Evolutionary conservation across 2,888 invertebrate genomes (phyloP), one percentile per base, ranked within the genome.

Genomic region (Hyposoter dolosus): DNA sequence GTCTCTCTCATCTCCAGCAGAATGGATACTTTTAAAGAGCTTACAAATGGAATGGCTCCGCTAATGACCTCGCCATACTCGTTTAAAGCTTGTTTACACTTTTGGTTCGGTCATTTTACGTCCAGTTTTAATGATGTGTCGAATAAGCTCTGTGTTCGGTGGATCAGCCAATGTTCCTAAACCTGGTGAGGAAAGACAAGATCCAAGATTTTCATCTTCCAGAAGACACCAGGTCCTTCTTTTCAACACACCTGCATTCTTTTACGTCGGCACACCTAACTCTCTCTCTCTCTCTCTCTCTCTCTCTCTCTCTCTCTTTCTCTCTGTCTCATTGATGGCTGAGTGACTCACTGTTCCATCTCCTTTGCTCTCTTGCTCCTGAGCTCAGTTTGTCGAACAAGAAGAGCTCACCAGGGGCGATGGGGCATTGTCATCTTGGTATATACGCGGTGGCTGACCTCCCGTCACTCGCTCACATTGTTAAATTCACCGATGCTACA

Each of bases 371-470:
- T 43, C n/a, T n/a, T 6, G 40, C 28, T 28, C 40, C 17, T 71
- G 35, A 72, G 43, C 53, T 60, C 40, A 79, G 63, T 80, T 80
- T 60, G 65, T 81, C 81, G 66, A 80, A 75, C 77, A 56, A 84
- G 76, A 76, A 81, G 76, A 77, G 81, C 66, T 74, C 84, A 56
- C 32, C 78, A 45, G 72, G 78, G 77, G 72, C 76, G 23, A 40
- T 50, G 77, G 15, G 56, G 84, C 84, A 84, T 84, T 84, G 81
- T 85, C 82, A 78, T 82, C 53, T 63, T 78, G 77, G 82, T 74
- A 78, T 78, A 82, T 68, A 68, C 84, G 82, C 35, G 35, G 84
- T 82, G 81, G 84, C 77, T 84, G 77, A 85, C 82, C 84, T 85
- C 82, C 82, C 78, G 82, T 82, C 84, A 84, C 80, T 76, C 84